These are phyloP conservation scores for Marmota flaviventris DNA, from an alignment of 2,113 vertebrate species.

Conservation along the genomic window DNA sequence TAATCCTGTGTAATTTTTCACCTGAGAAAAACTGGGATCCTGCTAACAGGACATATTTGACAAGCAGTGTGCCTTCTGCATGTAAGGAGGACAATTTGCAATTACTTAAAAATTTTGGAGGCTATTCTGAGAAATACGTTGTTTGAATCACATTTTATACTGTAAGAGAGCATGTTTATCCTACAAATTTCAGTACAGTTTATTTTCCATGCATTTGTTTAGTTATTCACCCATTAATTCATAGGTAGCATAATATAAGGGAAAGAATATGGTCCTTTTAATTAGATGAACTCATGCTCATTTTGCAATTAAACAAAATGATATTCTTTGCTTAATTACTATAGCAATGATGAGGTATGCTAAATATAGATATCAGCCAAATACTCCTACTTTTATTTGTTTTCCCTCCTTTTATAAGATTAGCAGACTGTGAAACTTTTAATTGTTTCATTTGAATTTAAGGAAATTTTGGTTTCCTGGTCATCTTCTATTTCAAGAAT, in stretches of 20 bases:
- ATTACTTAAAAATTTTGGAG: neutral
- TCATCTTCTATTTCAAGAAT: neutral
- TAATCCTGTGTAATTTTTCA: neutral
- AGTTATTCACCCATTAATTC: neutral
- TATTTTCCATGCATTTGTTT: neutral
- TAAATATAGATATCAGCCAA: slow-evolving; percentile 72
- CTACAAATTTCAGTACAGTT: neutral
- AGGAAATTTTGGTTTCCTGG: neutral
- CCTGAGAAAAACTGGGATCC: neutral
- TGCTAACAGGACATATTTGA: neutral
- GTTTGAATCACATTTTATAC: neutral
- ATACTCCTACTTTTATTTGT: slow-evolving; percentile 59
- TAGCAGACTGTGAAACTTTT: neutral
- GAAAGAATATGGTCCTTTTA: neutral
- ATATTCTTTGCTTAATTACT: neutral
- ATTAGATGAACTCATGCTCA: neutral
- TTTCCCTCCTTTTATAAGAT: neutral
- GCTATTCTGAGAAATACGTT: neutral
- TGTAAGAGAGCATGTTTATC: neutral
- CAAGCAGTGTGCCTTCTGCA: neutral
- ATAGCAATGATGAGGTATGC: neutral
- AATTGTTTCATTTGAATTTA: neutral
- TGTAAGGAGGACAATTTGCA: neutral
- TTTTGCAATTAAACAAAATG: neutral
- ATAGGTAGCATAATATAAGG: neutral